phyloP scores from a whole-genome alignment of 2,888 invertebrate species.

The Ophion ellenae region DNA sequence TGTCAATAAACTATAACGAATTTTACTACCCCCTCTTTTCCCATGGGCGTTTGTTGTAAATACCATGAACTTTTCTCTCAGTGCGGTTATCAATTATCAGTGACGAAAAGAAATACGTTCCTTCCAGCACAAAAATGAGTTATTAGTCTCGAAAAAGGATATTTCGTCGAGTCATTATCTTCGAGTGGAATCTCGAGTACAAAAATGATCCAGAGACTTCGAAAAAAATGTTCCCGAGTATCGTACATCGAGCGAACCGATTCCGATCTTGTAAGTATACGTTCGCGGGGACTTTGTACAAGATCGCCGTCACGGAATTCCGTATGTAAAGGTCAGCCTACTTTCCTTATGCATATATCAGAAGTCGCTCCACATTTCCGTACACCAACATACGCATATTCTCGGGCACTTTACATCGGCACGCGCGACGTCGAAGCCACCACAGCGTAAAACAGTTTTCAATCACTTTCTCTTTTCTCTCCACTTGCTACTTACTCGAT shows the following conservation, averaged over 20 bases:
- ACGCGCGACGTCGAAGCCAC: slow-evolving; percentile 51
- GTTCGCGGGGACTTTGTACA: background rate
- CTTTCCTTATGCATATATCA: slow-evolving; percentile 68
- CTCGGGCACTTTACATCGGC: slow-evolving; percentile 38
- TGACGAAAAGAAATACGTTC: background rate
- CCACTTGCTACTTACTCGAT: slow-evolving; percentile 32
- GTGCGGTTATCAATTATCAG: background rate
- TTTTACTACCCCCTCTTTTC: too few species aligned
- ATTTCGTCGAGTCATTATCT: background rate
- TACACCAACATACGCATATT: slow-evolving; percentile 37
- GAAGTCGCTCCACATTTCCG: slow-evolving; percentile 64
- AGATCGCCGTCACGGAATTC: slow-evolving; percentile 1
- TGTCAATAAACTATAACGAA: too few species aligned
- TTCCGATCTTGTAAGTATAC: background rate
- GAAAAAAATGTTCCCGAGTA: background rate
- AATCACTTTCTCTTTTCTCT: slow-evolving; percentile 70
- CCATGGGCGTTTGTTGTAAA: too few species aligned
- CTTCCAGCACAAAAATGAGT: background rate
- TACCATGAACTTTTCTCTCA: too few species aligned
- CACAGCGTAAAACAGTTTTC: slow-evolving; percentile 58
- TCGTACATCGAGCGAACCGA: background rate
- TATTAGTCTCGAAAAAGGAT: background rate
- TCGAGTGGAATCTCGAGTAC: background rate
- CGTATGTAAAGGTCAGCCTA: slow-evolving; percentile 61
- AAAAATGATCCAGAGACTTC: background rate